Base-by-base conservation (phyloP, 1,140 invertebrate species). In the Nautilus pompilius region DNA sequence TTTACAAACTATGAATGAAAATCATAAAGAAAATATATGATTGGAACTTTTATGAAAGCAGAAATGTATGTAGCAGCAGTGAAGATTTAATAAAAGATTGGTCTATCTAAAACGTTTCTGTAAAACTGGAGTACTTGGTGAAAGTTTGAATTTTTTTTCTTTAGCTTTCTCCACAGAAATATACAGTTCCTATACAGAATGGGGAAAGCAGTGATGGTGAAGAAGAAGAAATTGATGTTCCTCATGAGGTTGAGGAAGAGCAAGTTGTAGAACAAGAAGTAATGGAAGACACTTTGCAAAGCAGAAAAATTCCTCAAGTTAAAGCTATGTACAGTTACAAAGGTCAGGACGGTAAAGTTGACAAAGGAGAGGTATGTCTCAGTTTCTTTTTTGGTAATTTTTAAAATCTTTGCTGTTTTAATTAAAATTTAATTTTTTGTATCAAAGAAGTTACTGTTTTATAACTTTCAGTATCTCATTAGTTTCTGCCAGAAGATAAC, bases 321-420 rank as follows among this genome's bases (percentile, higher is more conserved):
- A 90, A 84, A 62, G 86, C 85, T 48, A 82, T 96, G 26, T 99
- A 98, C 83, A 88, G 91, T 2, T 99, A 96, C 85, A 90, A 87
- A 67, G 95, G 95, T 0, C 93, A 97, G 76, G 8, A 53, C 26
- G 94, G 93, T n/a, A 93, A 98, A 84, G 93, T 97, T 87, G 85
- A 84, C 4, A 98, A 98, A 84, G 93, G 93, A 61, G 94, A 96
- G 83, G 89, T 91, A 71, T 79, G 79, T 66, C 6, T 28, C 2
- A 5, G n/a, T 46, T 46, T 46, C 13, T 17, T n/a, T n/a, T n/a
- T n/a, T n/a, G n/a, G n/a, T n/a, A n/a, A n/a, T n/a, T n/a, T n/a
- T n/a, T n/a, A n/a, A n/a, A n/a, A n/a, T n/a, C n/a, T n/a, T n/a
- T n/a, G n/a, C n/a, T n/a, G n/a, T n/a, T n/a, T n/a, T n/a, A n/a